Conservation (phyloP, 2,888 invertebrate species). For the Timema cristinae region DNA sequence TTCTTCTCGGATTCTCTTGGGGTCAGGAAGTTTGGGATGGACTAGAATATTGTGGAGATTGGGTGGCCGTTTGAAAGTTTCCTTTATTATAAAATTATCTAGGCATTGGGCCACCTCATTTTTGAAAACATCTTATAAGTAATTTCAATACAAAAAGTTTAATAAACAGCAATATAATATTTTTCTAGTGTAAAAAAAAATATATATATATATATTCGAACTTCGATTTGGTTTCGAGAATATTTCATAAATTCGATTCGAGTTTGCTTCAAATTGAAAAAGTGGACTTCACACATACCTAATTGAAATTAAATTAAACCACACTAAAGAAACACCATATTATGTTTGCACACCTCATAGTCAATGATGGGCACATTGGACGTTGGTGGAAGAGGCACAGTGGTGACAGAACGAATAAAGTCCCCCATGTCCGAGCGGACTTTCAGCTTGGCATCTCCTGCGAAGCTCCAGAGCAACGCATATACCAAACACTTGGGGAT, state of each 20-base stretch:
- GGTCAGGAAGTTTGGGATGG: too few relatives aligned
- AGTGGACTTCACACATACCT: too few relatives aligned
- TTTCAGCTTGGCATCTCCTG: conserved; percentile 97
- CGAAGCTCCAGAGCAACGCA: conserved; percentile 94
- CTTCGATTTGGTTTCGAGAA: conserved; percentile 38
- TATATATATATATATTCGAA: not conserved
- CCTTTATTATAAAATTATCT: too few relatives aligned
- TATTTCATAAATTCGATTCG: not conserved
- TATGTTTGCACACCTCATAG: conserved; percentile 67
- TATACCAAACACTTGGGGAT: conserved; percentile 92
- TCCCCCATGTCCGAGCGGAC: conserved; percentile 92
- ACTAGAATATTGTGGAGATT: too few relatives aligned
- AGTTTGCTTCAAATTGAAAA: not conserved
- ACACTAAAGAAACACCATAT: conserved; percentile 1
- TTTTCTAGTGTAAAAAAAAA: not conserved
- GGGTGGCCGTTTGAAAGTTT: too few relatives aligned
- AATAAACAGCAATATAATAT: not conserved
- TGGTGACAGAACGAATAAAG: conserved; percentile 92
- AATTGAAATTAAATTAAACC: conserved; percentile 20
- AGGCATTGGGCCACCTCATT: too few relatives aligned
- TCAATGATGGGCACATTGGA: conserved; percentile 85
- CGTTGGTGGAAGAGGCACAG: conserved; percentile 83
- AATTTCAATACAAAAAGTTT: too few relatives aligned
- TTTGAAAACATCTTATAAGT: too few relatives aligned
- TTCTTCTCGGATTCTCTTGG: too few relatives aligned